phyloP scores from a whole-genome alignment of 2,797 vertebrate species.

The Gambusia yucatana region DNA sequence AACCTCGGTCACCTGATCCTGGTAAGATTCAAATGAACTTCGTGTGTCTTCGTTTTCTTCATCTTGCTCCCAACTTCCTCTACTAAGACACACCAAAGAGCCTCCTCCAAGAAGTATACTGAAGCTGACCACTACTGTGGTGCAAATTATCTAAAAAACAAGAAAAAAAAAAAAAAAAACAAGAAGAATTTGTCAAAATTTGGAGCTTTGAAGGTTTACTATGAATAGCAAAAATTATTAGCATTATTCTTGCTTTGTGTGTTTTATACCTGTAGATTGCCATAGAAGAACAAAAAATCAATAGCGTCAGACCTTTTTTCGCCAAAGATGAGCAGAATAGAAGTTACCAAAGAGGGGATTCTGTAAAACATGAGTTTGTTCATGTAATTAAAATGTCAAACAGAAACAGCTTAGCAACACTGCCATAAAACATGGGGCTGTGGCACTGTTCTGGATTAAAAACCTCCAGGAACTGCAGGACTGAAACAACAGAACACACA shows the following conservation, averaged over 20 bases:
- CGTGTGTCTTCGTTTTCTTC: conserved; percentile 78
- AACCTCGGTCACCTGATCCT: conserved; percentile 57
- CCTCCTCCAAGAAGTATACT: conserved; percentile 87
- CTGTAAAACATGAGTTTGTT: conserved; percentile 71
- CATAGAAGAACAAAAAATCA: conserved; percentile 93
- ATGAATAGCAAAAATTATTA: background rate
- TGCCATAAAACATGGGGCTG: background rate
- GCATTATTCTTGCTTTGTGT: background rate
- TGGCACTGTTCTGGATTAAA: background rate
- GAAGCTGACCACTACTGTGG: conserved; percentile 83
- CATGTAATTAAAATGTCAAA: conserved; percentile 5
- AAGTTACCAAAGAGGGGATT: conserved; percentile 85
- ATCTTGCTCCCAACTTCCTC: conserved; percentile 80
- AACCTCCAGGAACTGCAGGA: background rate
- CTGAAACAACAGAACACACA: background rate
- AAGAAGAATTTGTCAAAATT: background rate
- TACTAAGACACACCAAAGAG: conserved; percentile 90
- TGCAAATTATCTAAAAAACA: conserved; percentile 86
- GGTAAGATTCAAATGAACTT: conserved; percentile 53
- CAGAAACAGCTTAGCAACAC: background rate
- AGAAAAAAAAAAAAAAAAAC: conserved; percentile 30
- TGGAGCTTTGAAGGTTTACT: background rate
- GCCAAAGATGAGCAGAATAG: conserved; percentile 87
- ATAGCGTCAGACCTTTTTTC: conserved; percentile 74
- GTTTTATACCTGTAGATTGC: conserved; percentile 87